Evolutionary conservation across 2,888 invertebrate species (phyloP).

Genomic region (Polydrusus tereticollis): DNA sequence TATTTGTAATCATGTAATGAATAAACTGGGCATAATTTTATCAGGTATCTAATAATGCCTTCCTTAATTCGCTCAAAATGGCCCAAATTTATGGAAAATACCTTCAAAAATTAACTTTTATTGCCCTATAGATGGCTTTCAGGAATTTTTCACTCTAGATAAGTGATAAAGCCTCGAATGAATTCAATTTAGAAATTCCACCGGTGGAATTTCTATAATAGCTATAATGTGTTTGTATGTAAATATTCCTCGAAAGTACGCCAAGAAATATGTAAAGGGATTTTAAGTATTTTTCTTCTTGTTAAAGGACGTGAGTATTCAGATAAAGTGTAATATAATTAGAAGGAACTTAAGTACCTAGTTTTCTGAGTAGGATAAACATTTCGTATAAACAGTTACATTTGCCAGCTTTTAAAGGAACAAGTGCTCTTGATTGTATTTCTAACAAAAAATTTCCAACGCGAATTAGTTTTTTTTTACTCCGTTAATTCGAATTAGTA

Average conservation of each 20-base stretch:
- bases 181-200: conserved; percentile 10
- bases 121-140: conserved; percentile 18
- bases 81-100: conserved; percentile 39
- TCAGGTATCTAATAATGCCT: not conserved
- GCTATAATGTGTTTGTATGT: not conserved
- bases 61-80: conserved; percentile 34
- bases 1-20: conserved; percentile 22
- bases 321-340: conserved; percentile 39
- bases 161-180: conserved; percentile 14
- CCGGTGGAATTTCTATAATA: conserved; percentile 2
- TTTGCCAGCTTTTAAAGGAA: not conserved
- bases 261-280: conserved; percentile 23
- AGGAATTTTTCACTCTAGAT: conserved; percentile 20
- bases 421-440: no score
- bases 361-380: conserved; percentile 31
- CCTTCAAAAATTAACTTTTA: conserved; percentile 30
- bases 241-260: conserved; percentile 21
- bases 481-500: no score
- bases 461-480: no score
- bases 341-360: conserved; percentile 29
- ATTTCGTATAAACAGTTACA: conserved; percentile 29
- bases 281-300: conserved; percentile 6
- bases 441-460: no score
- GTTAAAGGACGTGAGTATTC: conserved; percentile 2
- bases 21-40: conserved; percentile 27